Conservation (phyloP, 2,113 vertebrate species). For the Cyphomyrus discorhynchus region DNA sequence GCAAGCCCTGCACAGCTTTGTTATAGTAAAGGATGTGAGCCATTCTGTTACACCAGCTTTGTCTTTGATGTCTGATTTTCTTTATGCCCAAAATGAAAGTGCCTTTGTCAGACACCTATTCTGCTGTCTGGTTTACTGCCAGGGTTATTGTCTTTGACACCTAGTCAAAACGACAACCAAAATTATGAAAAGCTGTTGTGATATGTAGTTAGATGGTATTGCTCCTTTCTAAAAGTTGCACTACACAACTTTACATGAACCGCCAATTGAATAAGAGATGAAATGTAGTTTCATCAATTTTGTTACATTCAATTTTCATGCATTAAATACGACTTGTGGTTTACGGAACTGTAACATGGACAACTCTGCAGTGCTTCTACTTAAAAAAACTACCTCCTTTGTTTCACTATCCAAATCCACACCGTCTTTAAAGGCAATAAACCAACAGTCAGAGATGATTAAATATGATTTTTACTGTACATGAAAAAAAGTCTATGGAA, state of each 20-base stretch:
- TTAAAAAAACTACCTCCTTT: neutral
- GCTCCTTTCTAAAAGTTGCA: neutral
- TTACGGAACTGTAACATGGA: neutral
- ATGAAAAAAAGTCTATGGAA: neutral
- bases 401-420: neutral
- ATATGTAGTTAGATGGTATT: neutral
- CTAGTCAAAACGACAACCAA: neutral
- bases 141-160: constrained; percentile 11
- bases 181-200: neutral
- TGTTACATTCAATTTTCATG: neutral
- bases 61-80: neutral
- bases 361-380: neutral
- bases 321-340: neutral
- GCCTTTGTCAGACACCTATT: neutral
- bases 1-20: neutral
- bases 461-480: neutral
- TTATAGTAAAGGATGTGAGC: neutral
- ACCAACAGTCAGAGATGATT: neutral
- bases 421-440: neutral
- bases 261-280: neutral
- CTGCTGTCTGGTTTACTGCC: neutral
- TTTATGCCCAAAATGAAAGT: neutral
- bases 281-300: neutral
- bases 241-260: neutral
- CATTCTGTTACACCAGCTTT: neutral